Evolutionary conservation across 2,888 invertebrate species (phyloP), one percentile per base, ranked within the genome.

Genomic region (Melitaea athalia): DNA sequence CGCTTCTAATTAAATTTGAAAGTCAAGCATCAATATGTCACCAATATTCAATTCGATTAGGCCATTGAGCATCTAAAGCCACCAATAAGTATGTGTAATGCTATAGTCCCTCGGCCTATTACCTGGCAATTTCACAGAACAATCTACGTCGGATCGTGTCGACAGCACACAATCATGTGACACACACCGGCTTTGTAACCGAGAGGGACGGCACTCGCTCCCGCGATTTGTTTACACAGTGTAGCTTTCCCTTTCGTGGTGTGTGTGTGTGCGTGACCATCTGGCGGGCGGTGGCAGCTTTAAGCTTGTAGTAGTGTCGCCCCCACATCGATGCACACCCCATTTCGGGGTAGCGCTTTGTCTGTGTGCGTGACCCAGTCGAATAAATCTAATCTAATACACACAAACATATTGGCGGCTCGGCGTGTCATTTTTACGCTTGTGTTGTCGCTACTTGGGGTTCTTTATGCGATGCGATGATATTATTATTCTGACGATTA

Each of bases 101-200:
- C 86, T 87, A 89, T 87, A 91, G 91, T 87, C 87, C 86, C 86
- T 85, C 86, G 85, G 90, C 90, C 91, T 92, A 92, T 92, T 92
- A 92, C 92, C 92, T 92, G 92, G 89, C 91, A 92, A 92, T 92
- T 92, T 92, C 91, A 91, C 91, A 89, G 92, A 91, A 91, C 90
- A 91, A 91, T 90, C 89, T 89, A 90, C 90, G 85, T 87, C 83
- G 86, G 85, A 83, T 85, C 85, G 86, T 83, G 86, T 82, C 86
- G 83, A 87, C 87, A 82, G 88, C 91, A 91, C 91, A 91, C 91
- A 89, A 79, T 82, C 79, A 84, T 83, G 84, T 84, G 87, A 87
- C 88, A 87, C 86, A 89, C 89, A 88, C 85, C 82, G 81, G 84
- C 86, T 85, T 85, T 85, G 85, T 84, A 82, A 77, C 83, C 73